Base-by-base conservation (phyloP, 2,797 vertebrate species). In the Nothura maculosa region DNA sequence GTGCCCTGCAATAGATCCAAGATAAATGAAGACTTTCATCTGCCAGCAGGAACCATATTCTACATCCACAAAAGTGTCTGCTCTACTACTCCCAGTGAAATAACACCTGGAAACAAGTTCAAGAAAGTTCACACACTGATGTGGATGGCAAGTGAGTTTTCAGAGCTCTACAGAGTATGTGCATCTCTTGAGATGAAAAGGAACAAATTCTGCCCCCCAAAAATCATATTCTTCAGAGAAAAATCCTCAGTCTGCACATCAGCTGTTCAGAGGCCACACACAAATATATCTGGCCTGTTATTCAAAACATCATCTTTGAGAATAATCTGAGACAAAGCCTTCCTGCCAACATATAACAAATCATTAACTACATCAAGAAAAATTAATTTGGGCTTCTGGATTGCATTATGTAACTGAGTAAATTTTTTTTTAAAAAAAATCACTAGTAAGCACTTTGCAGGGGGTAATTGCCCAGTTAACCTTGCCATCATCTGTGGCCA, bases 1-100 rank as follows among this genome's bases (percentile, higher is more conserved):
- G 6, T 5, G 1, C 5, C 12, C 24, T 60, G 30, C n/a, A 50
- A 6, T 0, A 3, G 40, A 6, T 25, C 30, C 27, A 32, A 0
- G 14, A 6, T 9, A 40, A 70, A 34, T 1, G 32, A 7, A 25
- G n/a, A 75, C 58, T 52, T 34, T 10, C 25, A 24, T 10, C 32
- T 42, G 15, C 64, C 76, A 62, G 60, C 36, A 34, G 64, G 9
- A 80, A 4, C 27, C 40, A 12, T 7, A 2, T 6, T 76, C n/a
- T n/a, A 11, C n/a, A 36, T 1, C 9, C 63, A 45, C 55, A 57
- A 8, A 62, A 68, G 25, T 2, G 6, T 4, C 50, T 48, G 6
- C 15, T 42, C 22, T 24, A 28, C 62, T 19, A 12, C n/a, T 68
- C 25, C 45, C 55, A 11, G 10, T 5, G 9, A 22, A 64, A 69